Evolutionary conservation across 2,797 vertebrate genomes (phyloP), one percentile per base, ranked within the genome.

Genomic region (Aeoliscus strigatus): DNA sequence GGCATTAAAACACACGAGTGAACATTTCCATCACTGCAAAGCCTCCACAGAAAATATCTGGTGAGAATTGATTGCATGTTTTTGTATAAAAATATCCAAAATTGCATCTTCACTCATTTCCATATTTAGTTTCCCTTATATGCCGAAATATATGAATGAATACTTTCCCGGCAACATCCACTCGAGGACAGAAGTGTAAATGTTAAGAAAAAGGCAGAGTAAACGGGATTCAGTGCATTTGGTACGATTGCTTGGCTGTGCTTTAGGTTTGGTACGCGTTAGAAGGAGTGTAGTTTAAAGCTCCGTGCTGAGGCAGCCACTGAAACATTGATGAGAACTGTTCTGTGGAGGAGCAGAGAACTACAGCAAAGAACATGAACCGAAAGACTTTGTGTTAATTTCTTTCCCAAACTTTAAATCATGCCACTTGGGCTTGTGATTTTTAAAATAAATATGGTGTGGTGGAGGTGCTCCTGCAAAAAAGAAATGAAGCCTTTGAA

Each of bases 1-100:
- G 73, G 71, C 71, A 80, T 73, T 75, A 74, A 81, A 79, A 81
- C 37, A 69, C 80, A 77, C 75, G 75, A 73, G 60, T 45, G 72
- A 78, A 71, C 60, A 70, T 83, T 77, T 66, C 1, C 23, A 70
- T 74, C 73, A 67, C 74, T 77, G 61, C 41, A 64, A 49, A 56
- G 47, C 39, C 57, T 70, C 43, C 51, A 57, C 63, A 63, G 43
- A 68, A 70, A 71, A 55, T 54, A 42, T 63, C 53, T 65, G 63
- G 51, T 65, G 39, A 73, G 65, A 69, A 76, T 40, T 72, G 64
- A 83, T 82, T 77, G 66, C 51, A 81, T 35, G 64, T 42, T 73
- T 68, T 47, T 39, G 39, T 56, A 60, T 64, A 53, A 71, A 76
- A 81, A 75, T 70, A 70, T 21, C 41, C 30, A 13, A 66, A 64